Base-by-base conservation (phyloP, 2,797 vertebrate species). In the Clamator glandarius region DNA sequence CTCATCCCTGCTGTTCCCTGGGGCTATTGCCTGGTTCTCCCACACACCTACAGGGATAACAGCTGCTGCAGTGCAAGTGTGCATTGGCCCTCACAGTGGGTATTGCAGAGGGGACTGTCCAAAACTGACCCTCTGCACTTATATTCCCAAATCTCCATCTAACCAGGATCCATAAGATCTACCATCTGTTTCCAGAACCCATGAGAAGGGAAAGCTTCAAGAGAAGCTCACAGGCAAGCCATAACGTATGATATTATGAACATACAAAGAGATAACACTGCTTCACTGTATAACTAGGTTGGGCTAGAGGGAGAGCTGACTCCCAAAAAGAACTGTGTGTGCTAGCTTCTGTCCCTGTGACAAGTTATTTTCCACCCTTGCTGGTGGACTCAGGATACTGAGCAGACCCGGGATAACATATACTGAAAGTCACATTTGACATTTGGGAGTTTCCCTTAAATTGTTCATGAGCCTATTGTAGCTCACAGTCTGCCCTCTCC, bases 51-150 rank as follows among this genome's bases (percentile, higher is more conserved):
- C 6, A 19, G 35, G 17, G 14, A 6, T 12, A n/a, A 25, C 39
- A 31, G 35, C 23, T 54, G 66, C 46, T 44, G 17, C 19, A 4
- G 18, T 31, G 44, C 41, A 3, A 2, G 0, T 6, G 4, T 35
- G n/a, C 20, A 4, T 24, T 9, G n/a, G 50, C 44, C 39, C 13
- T 36, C 0, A 0, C 2, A 4, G n/a, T 55, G 23, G 1, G 3
- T 17, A 6, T 28, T 63, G 15, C 39, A 36, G 10, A 52, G 6
- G 8, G 9, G 1, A 12, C 35, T 25, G 17, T 28, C 72, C 42
- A 10, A 42, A 63, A 20, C 14, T 29, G 31, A 5, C 68, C 63
- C 31, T 73, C 21, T 26, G 4, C 11, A 17, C 42, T 82, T 23
- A 18, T 5, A 29, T 41, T 55, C 17, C 31, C 23, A 62, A 77